Percentiles rank a stretch among this genome's conserved stretches.
These are phyloP conservation scores for Rhorus exstirpatorius DNA, from an alignment of 2,888 invertebrate species.

Conservation along the genomic window DNA sequence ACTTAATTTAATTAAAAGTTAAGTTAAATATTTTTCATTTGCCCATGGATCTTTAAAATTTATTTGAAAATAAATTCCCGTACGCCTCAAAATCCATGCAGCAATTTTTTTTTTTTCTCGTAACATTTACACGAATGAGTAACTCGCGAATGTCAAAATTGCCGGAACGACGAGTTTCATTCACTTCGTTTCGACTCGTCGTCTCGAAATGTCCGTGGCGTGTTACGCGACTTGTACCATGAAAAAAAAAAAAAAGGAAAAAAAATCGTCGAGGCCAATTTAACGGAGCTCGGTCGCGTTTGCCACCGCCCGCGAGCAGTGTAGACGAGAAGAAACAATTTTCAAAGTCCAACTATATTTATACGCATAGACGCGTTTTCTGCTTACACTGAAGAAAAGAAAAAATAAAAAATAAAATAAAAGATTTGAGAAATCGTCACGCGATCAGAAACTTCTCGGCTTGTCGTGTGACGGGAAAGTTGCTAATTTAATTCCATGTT, in stretches of 20 bases:
- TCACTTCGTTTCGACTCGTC: conserved; percentile 36
- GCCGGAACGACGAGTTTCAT: conserved; percentile 48
- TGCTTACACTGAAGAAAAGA: conserved; percentile 36
- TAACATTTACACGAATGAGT: conserved; percentile 19
- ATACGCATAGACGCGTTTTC: conserved; percentile 54
- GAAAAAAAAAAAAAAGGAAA: conserved; percentile 57
- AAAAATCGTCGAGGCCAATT: conserved; percentile 64
- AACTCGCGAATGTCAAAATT: conserved; percentile 46
- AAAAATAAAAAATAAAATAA: too few relatives aligned
- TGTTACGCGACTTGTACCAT: conserved; percentile 53
- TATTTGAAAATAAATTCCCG: too few relatives aligned
- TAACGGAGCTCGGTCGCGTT: conserved; percentile 63
- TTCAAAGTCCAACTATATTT: conserved; percentile 48
- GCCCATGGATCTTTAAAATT: too few relatives aligned
- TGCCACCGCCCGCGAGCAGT: conserved; percentile 2
- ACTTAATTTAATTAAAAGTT: too few relatives aligned
- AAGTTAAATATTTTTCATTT: too few relatives aligned
- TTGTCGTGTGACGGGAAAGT: conserved; percentile 45
- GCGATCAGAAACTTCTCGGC: conserved; percentile 35
- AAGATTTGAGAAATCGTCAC: conserved; percentile 37
- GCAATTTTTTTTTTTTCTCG: too few relatives aligned
- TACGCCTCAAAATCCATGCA: too few relatives aligned
- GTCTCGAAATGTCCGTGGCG: conserved; percentile 1
- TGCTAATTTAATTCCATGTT: conserved; percentile 41
- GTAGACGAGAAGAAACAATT: conserved; percentile 26